Evolutionary conservation across 2,888 invertebrate species (phyloP).

Genomic region (Automeris io): DNA sequence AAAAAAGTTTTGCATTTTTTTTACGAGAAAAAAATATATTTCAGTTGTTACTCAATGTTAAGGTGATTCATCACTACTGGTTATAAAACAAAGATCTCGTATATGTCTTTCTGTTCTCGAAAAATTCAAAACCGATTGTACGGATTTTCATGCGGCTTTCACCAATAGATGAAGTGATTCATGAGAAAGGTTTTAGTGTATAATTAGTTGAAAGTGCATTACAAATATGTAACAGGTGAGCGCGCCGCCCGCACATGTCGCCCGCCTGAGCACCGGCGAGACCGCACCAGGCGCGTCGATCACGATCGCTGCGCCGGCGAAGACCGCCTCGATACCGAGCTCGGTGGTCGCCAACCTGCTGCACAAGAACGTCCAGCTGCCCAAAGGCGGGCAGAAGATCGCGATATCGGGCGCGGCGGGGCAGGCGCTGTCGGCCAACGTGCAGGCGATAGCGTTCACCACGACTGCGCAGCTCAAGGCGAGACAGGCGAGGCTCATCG

Average conservation of each 20-base stretch:
- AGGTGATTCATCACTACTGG: too few species aligned
- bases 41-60: too few species aligned
- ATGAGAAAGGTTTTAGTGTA: too few species aligned
- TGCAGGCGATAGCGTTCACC: slow-evolving; percentile 55
- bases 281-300: too few species aligned
- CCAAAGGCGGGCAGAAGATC: slow-evolving; percentile 44
- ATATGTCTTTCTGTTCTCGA: too few species aligned
- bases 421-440: slow-evolving; percentile 42
- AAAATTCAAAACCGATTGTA: too few species aligned
- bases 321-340: slow-evolving; percentile 41
- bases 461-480: slow-evolving; percentile 49
- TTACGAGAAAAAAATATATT: too few species aligned
- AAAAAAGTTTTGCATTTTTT: too few species aligned
- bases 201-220: too few species aligned
- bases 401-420: slow-evolving; percentile 41
- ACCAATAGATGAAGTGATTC: too few species aligned
- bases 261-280: slow-evolving; percentile 28
- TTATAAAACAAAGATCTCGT: too few species aligned
- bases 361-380: slow-evolving; percentile 40
- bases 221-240: slow-evolving; percentile 36
- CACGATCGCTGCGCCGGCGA: slow-evolving; percentile 35
- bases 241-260: slow-evolving; percentile 16
- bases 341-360: slow-evolving; percentile 34
- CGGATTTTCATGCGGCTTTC: too few species aligned
- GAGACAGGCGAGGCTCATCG: slow-evolving; percentile 41